phyloP scores from a whole-genome alignment of 2,888 invertebrate genomes.

The Yponomeuta malinellus region DNA sequence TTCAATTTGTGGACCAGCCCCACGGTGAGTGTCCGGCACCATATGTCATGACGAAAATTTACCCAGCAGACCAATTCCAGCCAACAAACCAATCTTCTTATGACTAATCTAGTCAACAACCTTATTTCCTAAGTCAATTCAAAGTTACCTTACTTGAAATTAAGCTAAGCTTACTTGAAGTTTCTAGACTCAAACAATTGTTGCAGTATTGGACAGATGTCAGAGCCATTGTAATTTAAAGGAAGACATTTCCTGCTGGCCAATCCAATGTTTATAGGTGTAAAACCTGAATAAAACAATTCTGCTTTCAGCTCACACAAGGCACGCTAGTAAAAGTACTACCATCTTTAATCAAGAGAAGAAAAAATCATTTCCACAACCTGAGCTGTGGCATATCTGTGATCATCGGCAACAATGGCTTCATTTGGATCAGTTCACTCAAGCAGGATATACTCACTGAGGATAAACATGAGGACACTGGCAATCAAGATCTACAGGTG shows the following conservation, averaged over 20 bases:
- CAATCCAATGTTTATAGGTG: too few species aligned
- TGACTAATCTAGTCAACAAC: too few species aligned
- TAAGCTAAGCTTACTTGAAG: too few species aligned
- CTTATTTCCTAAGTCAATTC: too few species aligned
- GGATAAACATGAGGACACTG: constrained; percentile 55
- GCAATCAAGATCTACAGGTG: constrained; percentile 45
- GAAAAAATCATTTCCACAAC: constrained; percentile 97
- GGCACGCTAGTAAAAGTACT: constrained; percentile 93
- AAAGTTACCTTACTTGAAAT: too few species aligned
- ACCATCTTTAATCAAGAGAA: constrained; percentile 91
- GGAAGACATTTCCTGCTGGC: too few species aligned
- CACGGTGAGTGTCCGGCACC: too few species aligned
- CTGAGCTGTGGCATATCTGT: constrained; percentile 93
- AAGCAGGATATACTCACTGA: constrained; percentile 58
- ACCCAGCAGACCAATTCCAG: not conserved
- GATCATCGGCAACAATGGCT: constrained; percentile 97
- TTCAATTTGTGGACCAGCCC: too few species aligned
- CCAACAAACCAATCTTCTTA: not conserved
- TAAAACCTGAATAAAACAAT: not conserved
- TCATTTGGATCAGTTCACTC: constrained; percentile 92
- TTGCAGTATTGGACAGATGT: too few species aligned
- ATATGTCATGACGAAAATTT: not conserved
- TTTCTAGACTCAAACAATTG: too few species aligned
- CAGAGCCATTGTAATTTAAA: too few species aligned
- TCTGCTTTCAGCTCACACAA: constrained; percentile 81